phyloP scores from a whole-genome alignment of 1,140 invertebrate species.

The Diorhabda carinulata region DNA sequence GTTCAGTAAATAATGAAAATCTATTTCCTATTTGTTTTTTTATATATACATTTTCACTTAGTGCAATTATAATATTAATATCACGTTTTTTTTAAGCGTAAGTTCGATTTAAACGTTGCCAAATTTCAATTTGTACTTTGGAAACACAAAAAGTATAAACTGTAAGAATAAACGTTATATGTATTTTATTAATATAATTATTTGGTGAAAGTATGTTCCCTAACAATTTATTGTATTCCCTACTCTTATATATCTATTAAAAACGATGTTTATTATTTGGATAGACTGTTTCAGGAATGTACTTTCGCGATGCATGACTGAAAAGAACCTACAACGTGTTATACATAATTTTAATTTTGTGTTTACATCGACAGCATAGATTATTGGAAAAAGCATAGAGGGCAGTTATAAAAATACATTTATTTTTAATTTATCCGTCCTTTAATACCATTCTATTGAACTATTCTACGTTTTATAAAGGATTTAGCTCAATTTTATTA shows the following conservation, averaged over 20 bases:
- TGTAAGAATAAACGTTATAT: constrained; percentile 25
- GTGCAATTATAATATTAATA: constrained; percentile 30
- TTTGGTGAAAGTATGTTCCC: constrained; percentile 26
- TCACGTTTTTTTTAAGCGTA: constrained; percentile 13
- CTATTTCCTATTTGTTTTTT: background rate
- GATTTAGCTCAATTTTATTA: background rate
- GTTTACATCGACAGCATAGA: background rate
- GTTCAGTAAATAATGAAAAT: constrained; percentile 12
- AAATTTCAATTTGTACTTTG: constrained; percentile 27
- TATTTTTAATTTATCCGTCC: background rate
- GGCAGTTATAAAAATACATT: background rate
- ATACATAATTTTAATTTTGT: background rate
- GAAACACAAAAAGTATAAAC: constrained; percentile 18
- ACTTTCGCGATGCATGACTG: constrained; percentile 31
- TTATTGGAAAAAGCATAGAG: background rate
- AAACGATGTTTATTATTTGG: background rate
- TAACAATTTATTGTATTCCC: constrained; percentile 15
- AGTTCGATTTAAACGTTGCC: background rate
- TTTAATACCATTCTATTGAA: background rate
- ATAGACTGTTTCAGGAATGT: constrained; percentile 25
- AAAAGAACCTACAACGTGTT: constrained; percentile 1
- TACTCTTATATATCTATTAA: constrained; percentile 5
- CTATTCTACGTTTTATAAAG: background rate
- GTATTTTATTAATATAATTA: constrained; percentile 34
- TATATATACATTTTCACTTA: constrained; percentile 17